Base-by-base conservation (phyloP, 2,797 vertebrate genomes). In the Enteromius afrohamiltoni region DNA sequence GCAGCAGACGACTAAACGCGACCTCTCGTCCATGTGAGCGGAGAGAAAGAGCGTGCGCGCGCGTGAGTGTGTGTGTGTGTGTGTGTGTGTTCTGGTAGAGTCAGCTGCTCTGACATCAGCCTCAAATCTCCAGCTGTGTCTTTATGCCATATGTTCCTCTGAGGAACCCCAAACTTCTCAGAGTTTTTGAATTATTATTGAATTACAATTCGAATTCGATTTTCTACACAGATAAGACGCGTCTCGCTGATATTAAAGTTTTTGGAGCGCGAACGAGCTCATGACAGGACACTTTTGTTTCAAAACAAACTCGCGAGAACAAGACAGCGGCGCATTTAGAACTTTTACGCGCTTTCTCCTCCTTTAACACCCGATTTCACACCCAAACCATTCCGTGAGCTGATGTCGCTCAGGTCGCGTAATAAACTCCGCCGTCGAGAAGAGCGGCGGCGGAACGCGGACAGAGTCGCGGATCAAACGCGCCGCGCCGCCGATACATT, bases 91-190 rank as follows among this genome's bases (percentile, higher is more conserved):
- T 94, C 95, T 94, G 96, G 96, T 96, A 94, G 94, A 97, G 98
- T 99, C 98, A 99, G 98, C 98, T 99, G 98, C 98, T 98, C 97
- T 99, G 98, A 99, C 98, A 99, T 99, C 98, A 99, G 97, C 95
- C 96, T 97, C 97, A 37, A 60, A 83, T 97, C 97, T 99, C 98
- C 98, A 99, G 98, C 98, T 99, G 98, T 99, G 98, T 95, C 96
- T 97, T 98, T 96, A 96, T 94, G 96, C 97, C 98, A 99, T 99
- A 99, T 99, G 98, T 95, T 99, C 95, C 96, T 95, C 95, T 85
- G 89, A 89, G 92, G 89, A 91, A 93, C 92, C 90, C 92, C 92
- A 92, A 93, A 91, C 93, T 92, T 51, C 80, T 76, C 31, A 1
- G 45, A 70, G n/a, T 74, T 79, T 42, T 11, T 26, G 26, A 2